Percentiles rank a stretch among this genome's conserved stretches.
These are phyloP conservation scores for Aleiodes alternator DNA, from an alignment of 2,888 invertebrate species.

Conservation along the genomic window DNA sequence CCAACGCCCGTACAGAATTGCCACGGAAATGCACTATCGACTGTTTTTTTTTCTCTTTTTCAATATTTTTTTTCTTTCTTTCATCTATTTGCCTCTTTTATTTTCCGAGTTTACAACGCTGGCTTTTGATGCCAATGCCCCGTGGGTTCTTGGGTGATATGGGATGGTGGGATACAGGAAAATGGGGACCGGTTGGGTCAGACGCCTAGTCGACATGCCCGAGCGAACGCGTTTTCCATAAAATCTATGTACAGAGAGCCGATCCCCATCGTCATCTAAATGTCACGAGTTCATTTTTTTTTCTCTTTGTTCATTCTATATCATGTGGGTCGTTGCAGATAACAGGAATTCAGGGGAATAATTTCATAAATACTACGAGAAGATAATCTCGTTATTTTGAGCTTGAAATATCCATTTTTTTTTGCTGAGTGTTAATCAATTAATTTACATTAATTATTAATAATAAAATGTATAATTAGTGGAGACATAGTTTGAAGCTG, in stretches of 20 bases:
- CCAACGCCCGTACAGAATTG: slow-evolving; percentile 24
- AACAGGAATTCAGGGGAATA: not conserved
- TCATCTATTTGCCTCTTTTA: slow-evolving; percentile 11
- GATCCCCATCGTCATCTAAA: slow-evolving; percentile 34
- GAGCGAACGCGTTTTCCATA: slow-evolving; percentile 38
- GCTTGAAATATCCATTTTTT: no score
- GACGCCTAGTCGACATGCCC: slow-evolving; percentile 34
- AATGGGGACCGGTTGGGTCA: slow-evolving; percentile 43
- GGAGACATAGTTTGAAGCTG: no score
- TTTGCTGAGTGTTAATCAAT: no score
- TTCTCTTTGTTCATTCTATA: slow-evolving; percentile 49
- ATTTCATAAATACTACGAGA: not conserved
- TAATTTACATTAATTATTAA: no score
- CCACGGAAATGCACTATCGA: slow-evolving; percentile 39
- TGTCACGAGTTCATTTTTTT: slow-evolving; percentile 49
- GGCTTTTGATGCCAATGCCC: slow-evolving; percentile 42
- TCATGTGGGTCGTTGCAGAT: not conserved
- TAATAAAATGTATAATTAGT: no score
- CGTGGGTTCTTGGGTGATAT: slow-evolving; percentile 25
- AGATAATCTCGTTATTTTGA: not conserved
- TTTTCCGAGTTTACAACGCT: not conserved
- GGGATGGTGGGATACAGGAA: slow-evolving; percentile 30
- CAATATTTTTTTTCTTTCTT: slow-evolving; percentile 36
- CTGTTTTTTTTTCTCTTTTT: slow-evolving; percentile 63
- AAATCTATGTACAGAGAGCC: slow-evolving; percentile 18